Evolutionary conservation across 2,888 invertebrate genomes (phyloP).

Genomic region (Pachycephus smyrnensis): DNA sequence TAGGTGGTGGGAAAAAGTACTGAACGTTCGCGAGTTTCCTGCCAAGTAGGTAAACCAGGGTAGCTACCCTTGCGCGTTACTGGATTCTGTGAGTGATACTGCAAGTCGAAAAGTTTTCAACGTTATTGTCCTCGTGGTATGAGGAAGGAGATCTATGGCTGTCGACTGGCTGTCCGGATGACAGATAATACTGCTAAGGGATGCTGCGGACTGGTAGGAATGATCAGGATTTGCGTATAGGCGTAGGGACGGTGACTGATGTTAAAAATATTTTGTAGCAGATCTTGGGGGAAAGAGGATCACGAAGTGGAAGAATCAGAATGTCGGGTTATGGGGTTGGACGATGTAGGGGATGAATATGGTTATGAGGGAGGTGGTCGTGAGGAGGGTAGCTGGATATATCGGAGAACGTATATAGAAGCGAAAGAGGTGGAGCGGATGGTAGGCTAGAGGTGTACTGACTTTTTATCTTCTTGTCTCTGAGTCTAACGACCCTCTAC

Average conservation of each 20-base stretch:
- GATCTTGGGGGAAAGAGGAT: background rate
- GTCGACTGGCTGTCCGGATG: background rate
- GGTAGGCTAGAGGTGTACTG: constrained; percentile 13
- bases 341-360: background rate
- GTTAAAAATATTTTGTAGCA: background rate
- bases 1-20: background rate
- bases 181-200: background rate
- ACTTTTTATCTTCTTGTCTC: constrained; percentile 23
- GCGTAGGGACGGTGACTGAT: background rate
- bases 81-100: background rate
- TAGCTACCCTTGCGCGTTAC: background rate
- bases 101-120: background rate
- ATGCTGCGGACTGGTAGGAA: background rate
- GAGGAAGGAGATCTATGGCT: background rate
- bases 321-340: background rate
- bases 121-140: background rate
- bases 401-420: background rate
- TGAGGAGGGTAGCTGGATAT: background rate
- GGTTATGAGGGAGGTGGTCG: background rate
- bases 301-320: background rate
- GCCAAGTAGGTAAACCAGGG: background rate
- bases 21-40: background rate
- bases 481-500: constrained; percentile 23
- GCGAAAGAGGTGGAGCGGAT: background rate
- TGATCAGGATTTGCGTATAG: background rate